Conservation (phyloP, 1,140 invertebrate genomes). For the Drosophila lacteicornis region DNA sequence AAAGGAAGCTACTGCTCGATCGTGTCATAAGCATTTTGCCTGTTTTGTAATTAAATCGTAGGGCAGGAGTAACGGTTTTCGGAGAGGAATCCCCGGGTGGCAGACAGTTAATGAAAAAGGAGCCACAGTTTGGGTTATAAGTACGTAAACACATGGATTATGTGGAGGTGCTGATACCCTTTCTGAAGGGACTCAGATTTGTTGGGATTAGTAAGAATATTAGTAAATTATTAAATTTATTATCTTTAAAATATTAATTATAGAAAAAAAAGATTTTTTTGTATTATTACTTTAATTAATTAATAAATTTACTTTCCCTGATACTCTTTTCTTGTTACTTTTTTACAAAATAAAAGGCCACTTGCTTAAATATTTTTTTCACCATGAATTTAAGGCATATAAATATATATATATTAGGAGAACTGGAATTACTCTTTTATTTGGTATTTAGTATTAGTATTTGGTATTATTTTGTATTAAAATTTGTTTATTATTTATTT, state of each 20-base stretch:
- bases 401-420: background rate
- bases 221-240: too few relatives aligned
- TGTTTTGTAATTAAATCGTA: conserved; percentile 65
- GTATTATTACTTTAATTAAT: too few relatives aligned
- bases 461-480: background rate
- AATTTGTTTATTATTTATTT: too few relatives aligned
- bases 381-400: too few relatives aligned
- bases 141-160: background rate
- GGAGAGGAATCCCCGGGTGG: background rate
- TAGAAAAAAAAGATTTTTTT: too few relatives aligned
- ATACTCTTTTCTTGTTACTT: too few relatives aligned
- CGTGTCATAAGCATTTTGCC: conserved; percentile 68
- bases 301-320: too few relatives aligned
- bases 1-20: conserved; percentile 35
- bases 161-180: background rate
- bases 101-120: conserved; percentile 27
- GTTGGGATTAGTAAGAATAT: too few relatives aligned
- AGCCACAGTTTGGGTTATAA: conserved; percentile 11
- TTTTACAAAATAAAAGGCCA: too few relatives aligned
- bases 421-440: conserved; percentile 1
- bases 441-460: background rate
- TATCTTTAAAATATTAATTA: too few relatives aligned
- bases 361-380: too few relatives aligned
- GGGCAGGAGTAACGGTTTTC: conserved; percentile 14
- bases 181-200: too few relatives aligned